These are phyloP conservation scores for Ptycholaimellus sp. DNA, from an alignment of 2,888 invertebrate genomes.

Conservation along the genomic window DNA sequence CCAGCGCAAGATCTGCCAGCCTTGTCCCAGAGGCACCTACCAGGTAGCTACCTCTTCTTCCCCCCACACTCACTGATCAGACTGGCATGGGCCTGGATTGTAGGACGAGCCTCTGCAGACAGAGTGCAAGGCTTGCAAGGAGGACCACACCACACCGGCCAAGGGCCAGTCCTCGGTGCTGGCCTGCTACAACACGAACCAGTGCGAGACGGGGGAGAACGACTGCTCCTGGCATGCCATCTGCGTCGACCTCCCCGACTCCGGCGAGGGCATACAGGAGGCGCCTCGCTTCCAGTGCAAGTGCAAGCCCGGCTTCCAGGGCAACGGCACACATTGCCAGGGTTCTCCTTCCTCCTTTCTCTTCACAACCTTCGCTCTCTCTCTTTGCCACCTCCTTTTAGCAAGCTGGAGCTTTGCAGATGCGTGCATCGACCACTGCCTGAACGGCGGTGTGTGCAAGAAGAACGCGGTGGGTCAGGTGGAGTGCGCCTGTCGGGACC, in stretches of 20 bases:
- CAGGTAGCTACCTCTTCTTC: too few species aligned
- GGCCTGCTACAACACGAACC: conserved; percentile 25
- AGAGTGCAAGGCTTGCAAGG: conserved; percentile 63
- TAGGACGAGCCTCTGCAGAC: conserved; percentile 68
- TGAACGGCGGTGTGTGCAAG: conserved; percentile 24
- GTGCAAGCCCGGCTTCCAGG: conserved; percentile 74
- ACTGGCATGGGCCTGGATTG: too few species aligned
- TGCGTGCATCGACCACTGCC: conserved; percentile 22
- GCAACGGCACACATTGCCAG: conserved; percentile 28
- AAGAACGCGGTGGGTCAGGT: conserved; percentile 22
- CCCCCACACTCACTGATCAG: too few species aligned
- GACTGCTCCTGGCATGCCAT: conserved; percentile 24
- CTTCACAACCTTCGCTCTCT: neutral
- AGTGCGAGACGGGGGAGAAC: conserved; percentile 23
- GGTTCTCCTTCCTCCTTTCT: conserved; percentile 9
- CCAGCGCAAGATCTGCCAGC: conserved; percentile 61
- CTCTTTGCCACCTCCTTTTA: too few species aligned
- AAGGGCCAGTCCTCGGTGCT: conserved; percentile 10
- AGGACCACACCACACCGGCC: conserved; percentile 55
- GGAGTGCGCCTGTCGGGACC: conserved; percentile 23
- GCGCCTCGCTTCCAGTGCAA: conserved; percentile 43
- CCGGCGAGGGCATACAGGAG: too few species aligned
- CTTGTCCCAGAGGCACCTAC: conserved; percentile 71
- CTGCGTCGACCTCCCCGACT: conserved; percentile 23
- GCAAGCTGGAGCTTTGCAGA: conserved; percentile 10